Percentiles rank a stretch among this genome's conserved stretches.
These are phyloP conservation scores for Paracanthobrama guichenoti DNA, from an alignment of 2,113 vertebrate genomes.

Conservation along the genomic window DNA sequence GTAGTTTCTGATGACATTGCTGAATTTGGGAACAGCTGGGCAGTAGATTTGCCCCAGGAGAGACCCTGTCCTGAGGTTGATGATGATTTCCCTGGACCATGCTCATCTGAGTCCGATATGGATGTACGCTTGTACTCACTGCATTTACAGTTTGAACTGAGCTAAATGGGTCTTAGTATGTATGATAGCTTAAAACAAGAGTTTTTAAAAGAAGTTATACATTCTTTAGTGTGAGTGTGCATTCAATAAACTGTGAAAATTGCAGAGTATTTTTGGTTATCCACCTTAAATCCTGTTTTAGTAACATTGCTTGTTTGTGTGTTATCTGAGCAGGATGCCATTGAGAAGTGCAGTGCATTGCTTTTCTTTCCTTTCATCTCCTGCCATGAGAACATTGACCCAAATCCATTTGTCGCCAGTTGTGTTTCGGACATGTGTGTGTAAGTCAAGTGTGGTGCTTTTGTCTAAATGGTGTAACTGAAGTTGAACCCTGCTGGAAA, in stretches of 20 bases:
- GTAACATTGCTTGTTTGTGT: constrained; percentile 27
- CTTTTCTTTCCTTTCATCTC: constrained; percentile 96
- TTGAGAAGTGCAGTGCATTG: constrained; percentile 95
- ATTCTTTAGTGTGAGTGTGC: background rate
- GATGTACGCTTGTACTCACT: constrained; percentile 77
- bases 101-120: constrained; percentile 83
- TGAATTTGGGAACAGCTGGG: constrained; percentile 93
- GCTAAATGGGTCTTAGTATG: background rate
- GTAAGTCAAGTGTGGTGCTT: constrained; percentile 78
- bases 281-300: constrained; percentile 11
- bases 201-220: background rate
- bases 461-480: background rate
- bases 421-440: constrained; percentile 96
- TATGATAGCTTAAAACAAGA: background rate
- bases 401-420: constrained; percentile 94
- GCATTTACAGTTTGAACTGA: background rate
- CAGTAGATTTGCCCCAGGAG: constrained; percentile 83
- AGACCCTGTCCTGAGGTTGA: constrained; percentile 78
- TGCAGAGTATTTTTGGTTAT: background rate
- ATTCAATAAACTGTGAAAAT: background rate
- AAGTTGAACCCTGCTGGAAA: background rate
- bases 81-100: constrained; percentile 89
- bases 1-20: constrained; percentile 84
- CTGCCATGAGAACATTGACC: constrained; percentile 96
- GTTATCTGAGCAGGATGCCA: constrained; percentile 79